Evolutionary conservation across 1,140 invertebrate species (phyloP).

Genomic region (Lepidurus couesii): DNA sequence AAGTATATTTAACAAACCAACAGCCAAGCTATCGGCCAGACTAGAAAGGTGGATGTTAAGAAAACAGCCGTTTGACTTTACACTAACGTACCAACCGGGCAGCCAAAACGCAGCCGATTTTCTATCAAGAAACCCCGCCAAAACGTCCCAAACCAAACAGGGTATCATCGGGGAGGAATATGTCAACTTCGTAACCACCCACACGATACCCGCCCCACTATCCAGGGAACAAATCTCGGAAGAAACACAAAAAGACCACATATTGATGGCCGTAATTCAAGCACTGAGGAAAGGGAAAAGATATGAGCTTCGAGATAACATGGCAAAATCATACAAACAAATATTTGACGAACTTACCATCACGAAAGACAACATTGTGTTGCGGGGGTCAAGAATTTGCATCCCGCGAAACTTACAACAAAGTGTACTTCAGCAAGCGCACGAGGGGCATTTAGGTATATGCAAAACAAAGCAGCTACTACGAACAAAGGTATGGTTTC

Average conservation of each 20-base stretch:
- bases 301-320: neutral
- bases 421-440: slow-evolving; percentile 37
- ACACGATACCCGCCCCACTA: neutral
- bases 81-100: neutral
- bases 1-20: slow-evolving; percentile 21
- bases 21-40: neutral
- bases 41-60: neutral
- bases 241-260: neutral
- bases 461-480: slow-evolving; percentile 32
- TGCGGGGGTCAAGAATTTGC: slow-evolving; percentile 33
- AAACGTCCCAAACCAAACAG: neutral
- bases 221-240: neutral
- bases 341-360: neutral
- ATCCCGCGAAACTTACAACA: slow-evolving; percentile 36
- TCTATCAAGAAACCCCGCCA: neutral
- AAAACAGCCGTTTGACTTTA: neutral
- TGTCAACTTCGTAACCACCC: neutral
- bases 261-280: neutral
- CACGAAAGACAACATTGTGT: neutral
- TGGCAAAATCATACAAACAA: neutral
- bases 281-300: neutral
- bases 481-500: slow-evolving; percentile 18
- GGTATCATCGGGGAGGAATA: neutral
- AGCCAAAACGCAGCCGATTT: neutral
- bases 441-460: slow-evolving; percentile 33